Evolutionary conservation across 2,888 invertebrate species (phyloP).

Genomic region (Idaea straminata): DNA sequence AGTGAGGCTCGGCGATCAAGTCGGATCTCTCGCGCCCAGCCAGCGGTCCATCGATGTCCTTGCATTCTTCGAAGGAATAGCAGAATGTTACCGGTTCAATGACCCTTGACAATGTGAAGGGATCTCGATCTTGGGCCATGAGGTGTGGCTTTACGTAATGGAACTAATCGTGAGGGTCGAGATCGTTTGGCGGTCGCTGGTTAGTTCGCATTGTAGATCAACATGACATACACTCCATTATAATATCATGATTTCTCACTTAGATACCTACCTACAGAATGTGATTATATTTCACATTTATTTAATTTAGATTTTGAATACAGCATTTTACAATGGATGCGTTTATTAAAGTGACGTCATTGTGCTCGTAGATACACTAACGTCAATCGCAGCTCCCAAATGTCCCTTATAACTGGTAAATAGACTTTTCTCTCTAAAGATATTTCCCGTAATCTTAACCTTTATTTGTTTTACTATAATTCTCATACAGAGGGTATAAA

Average conservation of each 20-base stretch:
- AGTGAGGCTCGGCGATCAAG: conserved; percentile 19
- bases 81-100: conserved; percentile 71
- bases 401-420: too few species aligned
- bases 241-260: background rate
- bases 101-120: conserved; percentile 73
- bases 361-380: too few species aligned
- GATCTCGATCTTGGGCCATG: conserved; percentile 56
- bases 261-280: background rate
- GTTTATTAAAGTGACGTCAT: too few species aligned
- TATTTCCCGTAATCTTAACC: too few species aligned
- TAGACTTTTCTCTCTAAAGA: too few species aligned
- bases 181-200: conserved; percentile 49
- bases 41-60: conserved; percentile 63
- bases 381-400: too few species aligned
- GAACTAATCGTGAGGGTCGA: conserved; percentile 55
- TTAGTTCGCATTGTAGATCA: conserved; percentile 24
- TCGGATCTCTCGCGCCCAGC: conserved; percentile 28
- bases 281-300: too few species aligned
- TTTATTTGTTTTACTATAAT: too few species aligned
- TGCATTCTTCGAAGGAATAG: conserved; percentile 70
- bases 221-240: background rate
- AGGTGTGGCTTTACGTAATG: conserved; percentile 67
- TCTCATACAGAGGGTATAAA: too few species aligned
- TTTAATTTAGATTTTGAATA: too few species aligned
- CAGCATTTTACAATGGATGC: too few species aligned